Evolutionary conservation across 2,797 vertebrate genomes (phyloP), one percentile per base, ranked within the genome.

Genomic region (Sebastolobus altivelis): DNA sequence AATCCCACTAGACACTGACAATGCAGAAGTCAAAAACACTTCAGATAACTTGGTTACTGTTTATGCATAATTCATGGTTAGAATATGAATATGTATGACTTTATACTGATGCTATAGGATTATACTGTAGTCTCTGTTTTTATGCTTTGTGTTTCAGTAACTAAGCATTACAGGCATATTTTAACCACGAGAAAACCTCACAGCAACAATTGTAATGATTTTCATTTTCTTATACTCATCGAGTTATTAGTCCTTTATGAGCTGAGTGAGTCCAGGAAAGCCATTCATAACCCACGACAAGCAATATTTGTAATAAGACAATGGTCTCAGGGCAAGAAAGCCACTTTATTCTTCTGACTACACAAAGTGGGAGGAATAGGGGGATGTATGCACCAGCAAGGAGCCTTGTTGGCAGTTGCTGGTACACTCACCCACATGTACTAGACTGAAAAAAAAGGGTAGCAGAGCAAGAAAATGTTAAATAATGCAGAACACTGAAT

Each of bases 401-500:
- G 29, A 83, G 59, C 65, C 35, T 55, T 46, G 33, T 43, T 86
- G 83, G 73, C 69, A 74, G 14, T 76, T 65, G 67, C 63, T 75
- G 60, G 55, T 71, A 74, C 38, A 79, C 63, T 79, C 80, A 63
- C 61, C 76, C 68, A 72, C 33, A 81, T 74, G 72, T 56, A 79
- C 72, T 20, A 37, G 60, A 72, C 71, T 71, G 56, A 54, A 74
- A 83, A 20, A 75, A 72, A 81, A 25, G 25, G 22, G 66, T 67
- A 65, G 70, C 43, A 72, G 69, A 83, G 65, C 71, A 75, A 56
- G 27, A 75, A 68, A 65, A 78, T 76, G 72, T 84, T 90, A 88
- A 87, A 91, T 87, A 87, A 90, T 87, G 80, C 83, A 91, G 56
- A 79, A 75, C 79, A 86, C 52, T 77, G 69, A 86, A 88, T 56